Conservation (phyloP, 2,113 vertebrate genomes). For the Bufo bufo region DNA sequence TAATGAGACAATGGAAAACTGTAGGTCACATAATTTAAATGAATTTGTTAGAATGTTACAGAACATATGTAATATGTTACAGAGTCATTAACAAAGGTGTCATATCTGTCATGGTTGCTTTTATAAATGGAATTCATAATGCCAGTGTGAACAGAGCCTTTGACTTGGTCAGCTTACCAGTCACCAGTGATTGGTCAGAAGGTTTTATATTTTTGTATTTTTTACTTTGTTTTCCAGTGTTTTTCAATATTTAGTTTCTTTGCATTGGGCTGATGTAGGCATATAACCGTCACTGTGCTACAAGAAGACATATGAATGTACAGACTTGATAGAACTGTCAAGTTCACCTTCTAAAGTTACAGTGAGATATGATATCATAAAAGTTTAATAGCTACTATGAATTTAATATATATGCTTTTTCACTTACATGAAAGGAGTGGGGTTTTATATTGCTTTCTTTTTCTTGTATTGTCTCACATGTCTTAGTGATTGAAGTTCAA, state of each 20-base stretch:
- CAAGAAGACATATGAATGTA: neutral
- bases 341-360: slow-evolving; percentile 76
- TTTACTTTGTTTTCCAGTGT: too few relatives aligned
- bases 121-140: neutral
- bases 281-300: neutral
- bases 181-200: neutral
- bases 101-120: neutral
- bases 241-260: neutral
- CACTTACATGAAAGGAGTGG: slow-evolving; percentile 61
- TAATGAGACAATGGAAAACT: too few relatives aligned
- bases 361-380: slow-evolving; percentile 64
- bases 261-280: neutral
- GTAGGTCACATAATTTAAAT: too few relatives aligned
- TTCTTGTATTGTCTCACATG: slow-evolving; percentile 62
- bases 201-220: neutral
- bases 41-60: too few relatives aligned
- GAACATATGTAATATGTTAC: too few relatives aligned
- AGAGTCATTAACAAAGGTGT: neutral
- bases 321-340: slow-evolving; percentile 64
- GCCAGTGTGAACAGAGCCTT: neutral
- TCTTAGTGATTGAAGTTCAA: slow-evolving; percentile 62
- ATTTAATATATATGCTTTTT: slow-evolving; percentile 40
- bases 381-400: slow-evolving; percentile 63
- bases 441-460: slow-evolving; percentile 66
- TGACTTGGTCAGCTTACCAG: neutral